Conservation (phyloP, 2,113 vertebrate species). For the Fregetta grallaria region DNA sequence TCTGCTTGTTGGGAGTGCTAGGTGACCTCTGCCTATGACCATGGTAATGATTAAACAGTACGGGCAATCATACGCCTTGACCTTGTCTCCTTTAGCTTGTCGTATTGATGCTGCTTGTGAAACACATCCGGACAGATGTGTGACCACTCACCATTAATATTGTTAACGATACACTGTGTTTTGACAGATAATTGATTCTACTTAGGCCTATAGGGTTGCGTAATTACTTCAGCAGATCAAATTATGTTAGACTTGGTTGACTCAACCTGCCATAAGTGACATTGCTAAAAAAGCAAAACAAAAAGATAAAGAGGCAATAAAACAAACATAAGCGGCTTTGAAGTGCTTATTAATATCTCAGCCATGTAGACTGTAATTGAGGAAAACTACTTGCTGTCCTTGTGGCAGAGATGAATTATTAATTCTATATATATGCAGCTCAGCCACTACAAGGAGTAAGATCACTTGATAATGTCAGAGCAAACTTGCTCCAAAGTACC, state of each 20-base stretch:
- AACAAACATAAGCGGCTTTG: not conserved
- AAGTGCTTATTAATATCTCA: constrained; percentile 3
- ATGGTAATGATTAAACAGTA: not conserved
- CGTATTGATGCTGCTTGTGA: not conserved
- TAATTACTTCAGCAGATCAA: not conserved
- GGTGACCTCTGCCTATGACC: not conserved
- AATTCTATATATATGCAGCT: not conserved
- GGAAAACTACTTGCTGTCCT: not conserved
- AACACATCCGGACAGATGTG: not conserved
- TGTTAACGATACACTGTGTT: not conserved
- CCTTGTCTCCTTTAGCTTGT: not conserved
- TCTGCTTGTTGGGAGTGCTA: not conserved
- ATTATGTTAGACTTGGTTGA: not conserved
- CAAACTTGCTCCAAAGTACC: not conserved
- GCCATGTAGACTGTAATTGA: not conserved
- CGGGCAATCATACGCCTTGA: not conserved
- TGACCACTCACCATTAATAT: not conserved
- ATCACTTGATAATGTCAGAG: not conserved
- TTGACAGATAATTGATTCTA: not conserved
- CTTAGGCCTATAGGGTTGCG: not conserved
- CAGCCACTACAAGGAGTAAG: not conserved
- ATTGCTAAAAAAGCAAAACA: not conserved
- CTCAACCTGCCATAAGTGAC: not conserved
- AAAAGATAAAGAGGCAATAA: not conserved
- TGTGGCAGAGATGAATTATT: not conserved